A percentile compares a stretch with the other conserved stretches of the same genome.
Conservation (phyloP, 2,797 vertebrate genomes). For the Gymnopithys bicolor region DNA sequence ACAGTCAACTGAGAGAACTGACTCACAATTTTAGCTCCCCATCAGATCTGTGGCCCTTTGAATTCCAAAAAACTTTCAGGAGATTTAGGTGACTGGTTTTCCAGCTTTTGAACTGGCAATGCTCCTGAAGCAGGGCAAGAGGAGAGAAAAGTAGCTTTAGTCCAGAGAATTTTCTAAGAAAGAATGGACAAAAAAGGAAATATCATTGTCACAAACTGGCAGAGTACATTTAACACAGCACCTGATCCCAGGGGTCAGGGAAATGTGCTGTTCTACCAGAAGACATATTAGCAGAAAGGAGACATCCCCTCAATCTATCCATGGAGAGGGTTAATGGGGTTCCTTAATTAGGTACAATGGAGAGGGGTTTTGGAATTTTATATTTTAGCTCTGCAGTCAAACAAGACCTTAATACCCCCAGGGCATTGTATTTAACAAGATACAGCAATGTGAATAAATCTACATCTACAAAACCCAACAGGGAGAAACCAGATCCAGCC, state of each 20-base stretch:
- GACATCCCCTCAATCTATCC: not conserved
- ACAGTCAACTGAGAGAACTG: not conserved
- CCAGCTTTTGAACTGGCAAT: not conserved
- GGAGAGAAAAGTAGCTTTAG: not conserved
- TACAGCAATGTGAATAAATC: not conserved
- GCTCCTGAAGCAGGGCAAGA: not conserved
- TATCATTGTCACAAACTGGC: not conserved
- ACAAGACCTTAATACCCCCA: not conserved
- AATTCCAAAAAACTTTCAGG: not conserved
- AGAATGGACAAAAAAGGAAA: not conserved
- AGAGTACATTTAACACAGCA: not conserved
- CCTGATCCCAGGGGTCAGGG: not conserved
- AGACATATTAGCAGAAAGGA: slow-evolving; percentile 34
- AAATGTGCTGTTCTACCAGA: slow-evolving; percentile 9
- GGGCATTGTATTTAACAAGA: slow-evolving; percentile 16
- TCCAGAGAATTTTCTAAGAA: not conserved
- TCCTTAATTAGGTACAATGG: slow-evolving; percentile 35
- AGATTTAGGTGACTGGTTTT: not conserved
- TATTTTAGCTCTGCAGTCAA: slow-evolving; percentile 11
- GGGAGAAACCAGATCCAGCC: not conserved
- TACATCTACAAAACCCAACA: not conserved
- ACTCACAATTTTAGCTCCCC: not conserved
- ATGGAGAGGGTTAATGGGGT: slow-evolving; percentile 50
- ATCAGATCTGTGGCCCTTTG: not conserved
- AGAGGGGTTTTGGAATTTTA: slow-evolving; percentile 7